Base-by-base conservation (phyloP, 2,888 invertebrate species). In the Sceliomorpha sp. region DNA sequence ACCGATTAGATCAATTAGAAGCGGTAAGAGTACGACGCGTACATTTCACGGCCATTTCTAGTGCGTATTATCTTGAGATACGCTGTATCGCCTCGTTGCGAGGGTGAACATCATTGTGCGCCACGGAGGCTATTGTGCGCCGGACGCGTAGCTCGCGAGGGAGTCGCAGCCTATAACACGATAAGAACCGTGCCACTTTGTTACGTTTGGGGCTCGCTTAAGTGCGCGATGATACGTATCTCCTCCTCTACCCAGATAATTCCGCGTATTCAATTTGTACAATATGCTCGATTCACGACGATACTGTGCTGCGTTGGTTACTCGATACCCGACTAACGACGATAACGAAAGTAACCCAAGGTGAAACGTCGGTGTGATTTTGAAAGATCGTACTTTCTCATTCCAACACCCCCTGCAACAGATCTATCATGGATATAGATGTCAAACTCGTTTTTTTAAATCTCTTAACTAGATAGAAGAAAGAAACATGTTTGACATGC, bases 181-280 rank as follows among this genome's bases (percentile, higher is more conserved):
- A 87, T 87, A 87, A 87, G 87, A 85, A 85, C 80, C 83, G 75
- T 81, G 83, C 83, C 85, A 86, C 85, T 87, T 87, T 86, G 87
- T 87, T 86, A 81, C 81, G 78, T 79, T 75, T 67, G 73, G 75
- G 81, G 80, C 64, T 75, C 79, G 81, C 77, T 83, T 85, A 84
- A 86, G 84, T 82, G 83, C 79, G 76, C 81, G 80, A 74, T 72
- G 75, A 75, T 75, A 75, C 75, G 68, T 72, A 75, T 75, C 75
- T 70, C 74, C 53, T 29, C 7, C 59, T 67, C 70, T 70, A 50
- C 58, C 42, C 56, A 72, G 73, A 75, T 75, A 70, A 75, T 74
- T 75, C 70, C 64, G 69, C 71, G 68, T 62, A 74, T 74, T 75
- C 75, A 75, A 74, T 74, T 75, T 75, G 74, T 74, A 75, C 75